These are phyloP conservation scores for Ophioninae sp. DNA, from an alignment of 2,888 invertebrate species.

Conservation along the genomic window DNA sequence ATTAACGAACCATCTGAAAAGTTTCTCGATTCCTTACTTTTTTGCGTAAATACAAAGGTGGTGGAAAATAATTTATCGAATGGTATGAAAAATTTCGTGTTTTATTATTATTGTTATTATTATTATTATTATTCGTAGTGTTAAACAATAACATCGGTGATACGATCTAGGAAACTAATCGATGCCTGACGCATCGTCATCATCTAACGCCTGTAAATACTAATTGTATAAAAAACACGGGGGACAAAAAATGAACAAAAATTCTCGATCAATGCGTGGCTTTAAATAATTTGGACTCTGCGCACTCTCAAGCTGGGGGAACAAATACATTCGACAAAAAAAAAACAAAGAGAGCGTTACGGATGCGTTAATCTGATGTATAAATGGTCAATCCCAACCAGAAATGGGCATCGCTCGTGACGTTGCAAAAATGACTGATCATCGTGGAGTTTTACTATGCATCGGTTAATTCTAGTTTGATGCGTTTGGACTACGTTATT, in stretches of 20 bases:
- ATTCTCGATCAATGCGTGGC: constrained; percentile 16
- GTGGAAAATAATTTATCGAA: neutral
- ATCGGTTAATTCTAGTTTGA: neutral
- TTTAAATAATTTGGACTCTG: constrained; percentile 19
- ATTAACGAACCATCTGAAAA: neutral
- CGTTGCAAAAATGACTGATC: neutral
- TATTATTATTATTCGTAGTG: constrained; percentile 68
- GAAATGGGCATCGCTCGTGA: constrained; percentile 13
- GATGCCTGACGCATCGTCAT: constrained; percentile 47
- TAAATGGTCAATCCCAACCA: constrained; percentile 33
- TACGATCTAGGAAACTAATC: constrained; percentile 61
- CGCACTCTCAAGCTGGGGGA: constrained; percentile 11
- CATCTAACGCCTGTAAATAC: constrained; percentile 53
- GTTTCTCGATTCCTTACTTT: neutral
- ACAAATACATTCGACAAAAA: constrained; percentile 35
- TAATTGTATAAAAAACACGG: constrained; percentile 17
- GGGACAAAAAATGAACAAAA: neutral
- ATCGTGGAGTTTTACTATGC: neutral
- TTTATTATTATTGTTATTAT: constrained; percentile 63
- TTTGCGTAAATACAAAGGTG: neutral
- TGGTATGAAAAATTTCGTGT: constrained; percentile 58
- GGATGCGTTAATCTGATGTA: constrained; percentile 51
- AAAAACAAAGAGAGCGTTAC: constrained; percentile 40
- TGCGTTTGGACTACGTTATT: neutral
- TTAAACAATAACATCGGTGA: constrained; percentile 70